A percentile compares a stretch with the other conserved stretches of the same genome.
phyloP scores from a whole-genome alignment of 2,113 vertebrate genomes.

The Tenrec ecaudatus region DNA sequence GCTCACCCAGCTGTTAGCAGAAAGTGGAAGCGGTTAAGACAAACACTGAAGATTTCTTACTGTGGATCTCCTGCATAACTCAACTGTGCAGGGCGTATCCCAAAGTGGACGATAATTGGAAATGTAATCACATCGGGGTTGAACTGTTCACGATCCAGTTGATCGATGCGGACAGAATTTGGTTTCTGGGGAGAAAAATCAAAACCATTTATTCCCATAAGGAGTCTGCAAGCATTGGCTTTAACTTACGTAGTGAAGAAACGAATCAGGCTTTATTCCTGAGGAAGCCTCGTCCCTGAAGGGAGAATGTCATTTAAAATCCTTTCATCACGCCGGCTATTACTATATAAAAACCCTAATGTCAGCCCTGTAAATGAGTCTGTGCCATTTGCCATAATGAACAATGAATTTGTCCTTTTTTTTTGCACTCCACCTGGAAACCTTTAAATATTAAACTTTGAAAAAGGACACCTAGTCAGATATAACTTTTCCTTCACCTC shows the following conservation, averaged over 20 bases:
- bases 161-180: slow-evolving; percentile 99
- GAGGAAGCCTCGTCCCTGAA: slow-evolving; percentile 68
- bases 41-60: slow-evolving; percentile 90
- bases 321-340: slow-evolving; percentile 71
- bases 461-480: slow-evolving; percentile 77
- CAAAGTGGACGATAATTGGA: slow-evolving; percentile 99
- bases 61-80: slow-evolving; percentile 99
- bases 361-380: slow-evolving; percentile 68
- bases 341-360: slow-evolving; percentile 62
- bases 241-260: slow-evolving; percentile 62
- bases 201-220: slow-evolving; percentile 73
- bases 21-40: slow-evolving; percentile 77
- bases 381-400: slow-evolving; percentile 69
- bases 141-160: slow-evolving; percentile 98
- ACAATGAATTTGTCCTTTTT: slow-evolving; percentile 78
- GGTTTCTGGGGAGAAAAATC: slow-evolving; percentile 92
- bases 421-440: slow-evolving; percentile 65
- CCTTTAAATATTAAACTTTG: slow-evolving; percentile 78
- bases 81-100: slow-evolving; percentile 98
- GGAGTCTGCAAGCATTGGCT: slow-evolving; percentile 63
- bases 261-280: slow-evolving; percentile 62
- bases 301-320: slow-evolving; percentile 66
- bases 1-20: slow-evolving; percentile 76
- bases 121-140: slow-evolving; percentile 99
- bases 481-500: slow-evolving; percentile 75